These are phyloP conservation scores for Triplophysa bombifrons DNA, from an alignment of 2,797 vertebrate genomes.

Conservation along the genomic window DNA sequence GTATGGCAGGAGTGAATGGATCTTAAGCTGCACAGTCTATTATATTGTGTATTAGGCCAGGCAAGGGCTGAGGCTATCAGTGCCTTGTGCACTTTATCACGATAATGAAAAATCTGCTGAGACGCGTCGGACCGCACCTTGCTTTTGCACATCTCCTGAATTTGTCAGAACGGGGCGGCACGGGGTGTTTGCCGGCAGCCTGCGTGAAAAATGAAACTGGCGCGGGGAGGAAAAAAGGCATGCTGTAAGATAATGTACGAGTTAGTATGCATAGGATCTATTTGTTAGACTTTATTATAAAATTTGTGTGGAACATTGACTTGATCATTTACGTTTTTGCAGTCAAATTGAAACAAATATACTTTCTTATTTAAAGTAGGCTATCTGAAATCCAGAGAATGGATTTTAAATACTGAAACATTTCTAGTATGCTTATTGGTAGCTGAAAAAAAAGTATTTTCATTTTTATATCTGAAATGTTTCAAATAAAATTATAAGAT, in stretches of 20 bases:
- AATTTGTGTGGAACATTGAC: background rate
- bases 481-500: too few relatives aligned
- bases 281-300: background rate
- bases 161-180: slow-evolving; percentile 11
- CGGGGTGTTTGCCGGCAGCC: background rate
- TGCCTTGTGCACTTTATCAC: slow-evolving; percentile 55
- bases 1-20: slow-evolving; percentile 51
- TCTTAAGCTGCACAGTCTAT: slow-evolving; percentile 57
- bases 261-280: background rate
- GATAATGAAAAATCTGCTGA: slow-evolving; percentile 51
- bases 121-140: slow-evolving; percentile 37
- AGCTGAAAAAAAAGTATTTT: too few relatives aligned
- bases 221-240: background rate
- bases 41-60: slow-evolving; percentile 54
- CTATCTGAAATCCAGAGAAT: background rate
- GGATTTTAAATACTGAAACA: too few relatives aligned
- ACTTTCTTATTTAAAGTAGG: background rate
- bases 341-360: too few relatives aligned
- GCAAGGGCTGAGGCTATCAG: slow-evolving; percentile 44
- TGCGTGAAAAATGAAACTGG: background rate
- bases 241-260: background rate
- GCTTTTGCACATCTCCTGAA: slow-evolving; percentile 18
- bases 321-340: background rate
- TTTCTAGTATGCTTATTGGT: too few relatives aligned
- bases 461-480: too few relatives aligned